Evolutionary conservation across 2,113 vertebrate genomes (phyloP), one percentile per base, ranked within the genome.

Genomic region (Elaphurus davidianus): DNA sequence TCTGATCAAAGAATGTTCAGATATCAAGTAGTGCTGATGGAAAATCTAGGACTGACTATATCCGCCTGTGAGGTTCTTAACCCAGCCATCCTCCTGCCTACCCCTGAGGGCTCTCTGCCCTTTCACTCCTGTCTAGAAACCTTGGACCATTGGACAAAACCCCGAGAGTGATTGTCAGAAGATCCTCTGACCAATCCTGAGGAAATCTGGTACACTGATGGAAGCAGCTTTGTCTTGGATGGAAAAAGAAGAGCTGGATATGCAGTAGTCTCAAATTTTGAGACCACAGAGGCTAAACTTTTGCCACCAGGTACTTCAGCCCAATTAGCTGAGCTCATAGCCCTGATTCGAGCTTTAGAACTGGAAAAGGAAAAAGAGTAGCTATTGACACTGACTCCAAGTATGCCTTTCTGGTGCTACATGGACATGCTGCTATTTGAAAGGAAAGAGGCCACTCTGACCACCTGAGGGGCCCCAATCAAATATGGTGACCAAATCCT

Each of bases 391-490:
- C 2, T 23, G 19, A 71, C 16, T 12, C n/a, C n/a, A 71, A 71
- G 9, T 71, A 12, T 71, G 67, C 1, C 10, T 40, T 71, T 71
- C 19, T 71, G 19, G 9, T 36, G 17, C 16, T 67, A 67, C 64
- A 71, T 36, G 64, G 19, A 71, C 9, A 3, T 23, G 19, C 0
- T 1, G 9, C 9, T 71, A 2, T 12, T 71, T 71, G 64, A 10
- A 71, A 71, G 0, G 9, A 71, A 71, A 71, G 9, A 21, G 16
- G 19, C 9, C n/a, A 21, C 16, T n/a, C 40, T 36, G 2, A 36
- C 4, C 4, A 21, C n/a, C n/a, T 2, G 0, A 0, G 9, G n/a
- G 8, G 8, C 64, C 17, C n/a, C n/a, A 71, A 6, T 36, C 64
- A 71, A 71, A 71, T 21, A 71, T 36, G 19, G n/a, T 36, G n/a